Conservation (phyloP, 2,113 vertebrate genomes). For the Eulemur rufifrons region DNA sequence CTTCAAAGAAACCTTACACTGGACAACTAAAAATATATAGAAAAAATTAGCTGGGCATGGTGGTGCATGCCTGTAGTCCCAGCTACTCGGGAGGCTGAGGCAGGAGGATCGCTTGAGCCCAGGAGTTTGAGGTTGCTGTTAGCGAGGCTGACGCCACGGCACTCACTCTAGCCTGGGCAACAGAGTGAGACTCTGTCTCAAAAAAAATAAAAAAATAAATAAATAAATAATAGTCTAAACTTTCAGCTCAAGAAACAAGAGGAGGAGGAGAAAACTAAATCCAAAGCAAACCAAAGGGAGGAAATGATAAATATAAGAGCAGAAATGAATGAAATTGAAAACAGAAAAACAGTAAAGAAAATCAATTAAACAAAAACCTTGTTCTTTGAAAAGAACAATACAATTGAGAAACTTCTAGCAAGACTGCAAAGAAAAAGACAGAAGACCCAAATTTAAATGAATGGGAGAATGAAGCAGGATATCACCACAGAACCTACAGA, state of each 20-base stretch:
- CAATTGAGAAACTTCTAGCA: neutral
- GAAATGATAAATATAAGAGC: neutral
- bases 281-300: neutral
- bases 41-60: too few species aligned
- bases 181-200: too few species aligned
- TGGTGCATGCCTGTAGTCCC: too few species aligned
- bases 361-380: neutral
- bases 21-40: too few species aligned
- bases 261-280: neutral
- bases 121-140: too few species aligned
- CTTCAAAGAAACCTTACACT: too few species aligned
- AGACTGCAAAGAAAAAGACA: neutral
- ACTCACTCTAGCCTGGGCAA: too few species aligned
- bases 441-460: neutral
- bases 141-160: too few species aligned
- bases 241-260: neutral
- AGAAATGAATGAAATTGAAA: neutral
- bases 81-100: too few species aligned
- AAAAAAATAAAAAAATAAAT: too few species aligned
- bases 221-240: neutral
- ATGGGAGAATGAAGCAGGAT: neutral
- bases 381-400: neutral
- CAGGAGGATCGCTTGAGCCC: too few species aligned
- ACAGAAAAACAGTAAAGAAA: neutral
- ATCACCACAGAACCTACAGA: neutral